Base-by-base conservation (phyloP, 2,113 vertebrate species). In the Marmota flaviventris region DNA sequence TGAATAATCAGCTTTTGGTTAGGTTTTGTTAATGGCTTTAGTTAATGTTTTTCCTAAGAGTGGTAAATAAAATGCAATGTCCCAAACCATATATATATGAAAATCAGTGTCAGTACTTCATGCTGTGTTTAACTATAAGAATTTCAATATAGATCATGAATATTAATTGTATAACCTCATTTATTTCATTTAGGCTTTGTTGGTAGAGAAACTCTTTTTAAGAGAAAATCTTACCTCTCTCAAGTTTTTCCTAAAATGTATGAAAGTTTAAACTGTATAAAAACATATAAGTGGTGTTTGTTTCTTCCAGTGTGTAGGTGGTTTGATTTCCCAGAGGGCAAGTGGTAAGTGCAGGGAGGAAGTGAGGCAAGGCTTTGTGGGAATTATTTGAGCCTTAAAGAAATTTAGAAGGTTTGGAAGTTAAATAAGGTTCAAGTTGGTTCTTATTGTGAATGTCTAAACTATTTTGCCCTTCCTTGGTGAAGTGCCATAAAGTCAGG, bases 371-470 rank as follows among this genome's bases (percentile, higher is more conserved):
- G 75, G 79, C 89, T 94, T 93, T 93, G 69, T 92, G 93, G 89
- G 96, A 98, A 95, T 97, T 96, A 96, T 89, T 96, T 89, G 87
- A 95, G 67, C 39, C 92, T 97, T 97, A 78, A 93, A 96, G 84
- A 96, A 97, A 97, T 97, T 85, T 93, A 94, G 89, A 94, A 93
- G 58, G 87, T 97, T 97, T 98, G 95, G 45, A 96, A 94, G 96
- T 97, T 96, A 98, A 97, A 98, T 93, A 90, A 75, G 53, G 87
- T 97, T 95, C 96, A 97, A 97, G 93, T 82, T 97, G 81, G 72
- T 90, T 97, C 85, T 97, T 90, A 95, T 51, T 97, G 86, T 88
- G 75, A 95, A 87, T 85, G 87, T 97, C 92, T 95, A 94, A 97
- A 95, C 87, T 93, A 13, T 76, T 97, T 98, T 92, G 67, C 72